Base-by-base conservation (phyloP, 2,113 vertebrate genomes). In the Chaetodon trifascialis region DNA sequence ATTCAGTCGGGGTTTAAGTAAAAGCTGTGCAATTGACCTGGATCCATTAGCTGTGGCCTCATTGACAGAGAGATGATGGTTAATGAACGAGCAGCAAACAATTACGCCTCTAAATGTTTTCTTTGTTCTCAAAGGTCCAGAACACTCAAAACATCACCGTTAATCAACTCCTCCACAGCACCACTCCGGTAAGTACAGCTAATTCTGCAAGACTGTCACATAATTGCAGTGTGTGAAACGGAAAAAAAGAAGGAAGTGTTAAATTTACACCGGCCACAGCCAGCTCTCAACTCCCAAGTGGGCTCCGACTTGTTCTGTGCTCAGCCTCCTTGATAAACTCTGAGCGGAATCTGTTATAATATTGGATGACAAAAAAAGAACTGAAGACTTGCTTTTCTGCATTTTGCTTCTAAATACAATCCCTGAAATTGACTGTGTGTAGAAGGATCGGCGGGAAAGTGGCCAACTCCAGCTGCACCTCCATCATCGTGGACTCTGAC, bases 101-200 rank as follows among this genome's bases (percentile, higher is more conserved):
- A 74, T 60, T 60, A 5, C 16, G 19, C 15, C 36, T 73, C 19
- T 54, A 30, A 74, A 58, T 14, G 4, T 42, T 73, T 23, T 4
- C 36, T 69, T 54, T 76, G 44, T 92, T 88, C 90, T 56, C 4
- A 85, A 94, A 99, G 97, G 87, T 96, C 96, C 79, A 96, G 97
- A 93, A 97, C 98, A 59, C 94, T 98, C 87, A 99, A 97, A 95
- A 94, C 94, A 4, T 98, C 97, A 44, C 97, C 97, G 73, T 95
- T 96, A 73, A 95, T 97, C 89, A 98, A 97, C 94, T 97, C 96
- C 71, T 96, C 96, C 79, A 95, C 96, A 67, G 93, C 95, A 56
- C 93, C 95, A 75, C 93, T 92, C 86, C 96, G 97, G 98, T 99
- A 86, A 96, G 96, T 84, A 17, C 55, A 19, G 40, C 5, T 42